Base-by-base conservation (phyloP, 2,113 vertebrate genomes). In the Motacilla alba region DNA sequence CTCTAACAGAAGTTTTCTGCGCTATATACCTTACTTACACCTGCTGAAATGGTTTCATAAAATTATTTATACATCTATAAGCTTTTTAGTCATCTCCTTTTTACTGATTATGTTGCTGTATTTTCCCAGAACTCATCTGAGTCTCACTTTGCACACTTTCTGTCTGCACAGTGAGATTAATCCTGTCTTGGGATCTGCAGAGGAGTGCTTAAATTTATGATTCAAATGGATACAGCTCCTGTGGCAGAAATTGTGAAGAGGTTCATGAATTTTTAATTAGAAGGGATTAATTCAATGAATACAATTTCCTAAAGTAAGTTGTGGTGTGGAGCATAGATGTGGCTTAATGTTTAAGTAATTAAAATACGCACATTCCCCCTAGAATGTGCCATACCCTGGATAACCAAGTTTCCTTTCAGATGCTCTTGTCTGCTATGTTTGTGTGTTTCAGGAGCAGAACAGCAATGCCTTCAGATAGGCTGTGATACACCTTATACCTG, bases 201-300 rank as follows among this genome's bases (percentile, higher is more conserved):
- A 68, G 43, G 26, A 67, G 15, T 75, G 76, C 76, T 94, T 92
- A 90, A 95, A 92, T 93, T 81, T 94, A 75, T 87, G 50, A 91
- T 94, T 94, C 49, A 89, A 64, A 83, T 72, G 28, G 35, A 39
- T 94, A 67, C 28, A 84, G 59, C 49, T 96, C 47, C 47, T 87
- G 33, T 94, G 77, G 80, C 70, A 83, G 80, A 81, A 87, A 94
- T 39, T 90, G 82, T 62, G 80, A 91, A 84, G 52, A 90, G 17
- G 5, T 90, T 90, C 27, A 72, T 87, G 69, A 92, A 82, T 92
- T 95, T 91, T 59, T 89, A 55, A 94, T 91, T 89, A 62, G 39
- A 74, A 59, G 11, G 55, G 31, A 63, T 94, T 91, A 33, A 80
- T 91, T 96, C 73, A 77, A 33, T 93, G 35, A 78, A 87, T 87